Percentiles rank a stretch among this genome's conserved stretches.
Conservation (phyloP, 2,113 vertebrate species). For the Sinocyclocheilus grahami region DNA sequence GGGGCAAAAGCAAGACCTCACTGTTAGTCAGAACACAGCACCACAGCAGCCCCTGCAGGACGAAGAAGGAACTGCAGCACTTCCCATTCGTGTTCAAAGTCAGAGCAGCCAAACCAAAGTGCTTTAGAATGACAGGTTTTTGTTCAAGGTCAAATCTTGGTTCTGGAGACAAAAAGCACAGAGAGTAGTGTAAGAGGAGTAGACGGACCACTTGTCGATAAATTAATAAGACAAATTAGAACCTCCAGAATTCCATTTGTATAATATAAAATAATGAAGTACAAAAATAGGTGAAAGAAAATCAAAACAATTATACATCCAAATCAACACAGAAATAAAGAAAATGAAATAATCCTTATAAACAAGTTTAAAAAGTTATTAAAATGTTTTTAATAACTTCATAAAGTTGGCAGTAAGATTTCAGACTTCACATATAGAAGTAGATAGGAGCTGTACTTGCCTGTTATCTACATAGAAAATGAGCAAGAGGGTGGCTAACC, state of each 20-base stretch:
- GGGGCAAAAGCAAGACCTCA: conserved; percentile 38
- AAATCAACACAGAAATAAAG: too few relatives aligned
- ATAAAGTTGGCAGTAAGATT: not conserved
- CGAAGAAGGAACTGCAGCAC: conserved; percentile 48
- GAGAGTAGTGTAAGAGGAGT: not conserved
- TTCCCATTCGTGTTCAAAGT: not conserved
- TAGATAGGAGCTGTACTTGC: not conserved
- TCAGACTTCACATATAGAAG: not conserved
- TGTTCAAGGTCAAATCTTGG: not conserved
- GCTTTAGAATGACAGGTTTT: not conserved
- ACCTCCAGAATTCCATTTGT: not conserved
- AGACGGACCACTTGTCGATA: not conserved
- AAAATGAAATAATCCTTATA: not conserved
- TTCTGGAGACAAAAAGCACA: not conserved
- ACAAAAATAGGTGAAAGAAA: too few relatives aligned
- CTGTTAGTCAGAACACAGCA: conserved; percentile 48
- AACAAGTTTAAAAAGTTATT: not conserved
- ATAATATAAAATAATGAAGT: too few relatives aligned
- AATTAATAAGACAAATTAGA: not conserved
- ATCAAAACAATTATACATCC: too few relatives aligned
- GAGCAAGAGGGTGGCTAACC: too few relatives aligned
- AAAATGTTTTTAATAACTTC: not conserved
- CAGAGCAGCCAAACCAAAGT: not conserved
- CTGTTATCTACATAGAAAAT: not conserved
- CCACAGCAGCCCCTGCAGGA: conserved; percentile 82